Conservation (phyloP, 2,888 invertebrate species). For the Caenorhabditis macrosperma region DNA sequence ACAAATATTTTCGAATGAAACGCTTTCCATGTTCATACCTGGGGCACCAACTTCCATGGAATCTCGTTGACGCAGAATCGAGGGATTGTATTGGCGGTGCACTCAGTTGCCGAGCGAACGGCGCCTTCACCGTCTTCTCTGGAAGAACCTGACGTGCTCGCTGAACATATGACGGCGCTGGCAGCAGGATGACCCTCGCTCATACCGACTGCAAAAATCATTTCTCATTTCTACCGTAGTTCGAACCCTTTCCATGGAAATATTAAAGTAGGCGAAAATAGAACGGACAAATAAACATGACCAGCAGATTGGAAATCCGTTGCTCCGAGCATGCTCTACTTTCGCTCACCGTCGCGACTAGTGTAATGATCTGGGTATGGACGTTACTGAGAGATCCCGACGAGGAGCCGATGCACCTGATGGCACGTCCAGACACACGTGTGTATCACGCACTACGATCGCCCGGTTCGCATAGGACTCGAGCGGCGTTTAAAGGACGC, state of each 20-base stretch:
- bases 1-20: conserved; percentile 4
- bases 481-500: conserved; percentile 9
- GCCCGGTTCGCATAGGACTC: conserved; percentile 34
- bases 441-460: conserved; percentile 17
- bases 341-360: conserved; percentile 21
- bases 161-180: conserved; percentile 3
- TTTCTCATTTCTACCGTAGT: conserved; percentile 6
- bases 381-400: conserved; percentile 23
- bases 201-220: conserved; percentile 17
- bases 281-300: neutral
- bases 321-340: conserved; percentile 28
- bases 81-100: neutral
- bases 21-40: neutral
- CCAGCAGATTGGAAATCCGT: conserved; percentile 47
- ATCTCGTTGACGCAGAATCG: conserved; percentile 39
- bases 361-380: conserved; percentile 30
- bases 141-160: neutral
- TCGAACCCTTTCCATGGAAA: conserved; percentile 18
- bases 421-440: neutral
- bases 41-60: conserved; percentile 49
- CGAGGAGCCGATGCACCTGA: neutral
- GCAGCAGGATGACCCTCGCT: conserved; percentile 14
- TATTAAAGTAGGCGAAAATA: conserved; percentile 22
- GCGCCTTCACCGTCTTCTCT: neutral
- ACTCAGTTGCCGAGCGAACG: neutral